Percentiles rank a stretch among this genome's conserved stretches.
These are phyloP conservation scores for Cacatua alba DNA, from an alignment of 2,113 vertebrate species.

Conservation along the genomic window DNA sequence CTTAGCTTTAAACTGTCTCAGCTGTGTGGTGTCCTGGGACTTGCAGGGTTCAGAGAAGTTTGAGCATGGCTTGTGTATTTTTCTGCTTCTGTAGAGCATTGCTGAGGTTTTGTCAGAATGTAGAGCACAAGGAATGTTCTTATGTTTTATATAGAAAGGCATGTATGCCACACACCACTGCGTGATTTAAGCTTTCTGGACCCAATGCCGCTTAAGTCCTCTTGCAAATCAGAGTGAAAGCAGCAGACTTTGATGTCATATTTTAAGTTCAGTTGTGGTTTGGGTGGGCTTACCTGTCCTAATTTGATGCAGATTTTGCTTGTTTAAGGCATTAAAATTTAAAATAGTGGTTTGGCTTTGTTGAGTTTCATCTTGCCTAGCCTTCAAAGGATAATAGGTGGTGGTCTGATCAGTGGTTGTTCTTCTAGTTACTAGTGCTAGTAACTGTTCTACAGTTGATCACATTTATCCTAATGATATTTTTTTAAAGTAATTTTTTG, in stretches of 20 bases:
- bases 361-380: neutral
- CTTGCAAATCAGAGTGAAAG: neutral
- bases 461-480: neutral
- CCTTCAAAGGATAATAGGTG: neutral
- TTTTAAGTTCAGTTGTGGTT: neutral
- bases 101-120: neutral
- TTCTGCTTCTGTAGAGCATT: neutral
- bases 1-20: neutral
- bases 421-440: neutral
- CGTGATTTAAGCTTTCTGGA: neutral
- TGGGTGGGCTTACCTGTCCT: neutral
- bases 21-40: neutral
- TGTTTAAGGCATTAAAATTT: neutral
- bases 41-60: neutral
- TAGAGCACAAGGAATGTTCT: neutral
- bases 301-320: neutral
- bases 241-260: neutral
- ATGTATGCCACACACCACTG: neutral
- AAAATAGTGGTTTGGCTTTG: neutral
- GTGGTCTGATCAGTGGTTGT: neutral
- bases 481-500: neutral
- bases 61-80: neutral
- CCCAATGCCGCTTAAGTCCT: neutral
- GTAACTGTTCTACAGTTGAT: neutral
- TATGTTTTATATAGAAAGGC: neutral